Conservation (phyloP, 2,113 vertebrate genomes). For the Microcebus tavaratra region DNA sequence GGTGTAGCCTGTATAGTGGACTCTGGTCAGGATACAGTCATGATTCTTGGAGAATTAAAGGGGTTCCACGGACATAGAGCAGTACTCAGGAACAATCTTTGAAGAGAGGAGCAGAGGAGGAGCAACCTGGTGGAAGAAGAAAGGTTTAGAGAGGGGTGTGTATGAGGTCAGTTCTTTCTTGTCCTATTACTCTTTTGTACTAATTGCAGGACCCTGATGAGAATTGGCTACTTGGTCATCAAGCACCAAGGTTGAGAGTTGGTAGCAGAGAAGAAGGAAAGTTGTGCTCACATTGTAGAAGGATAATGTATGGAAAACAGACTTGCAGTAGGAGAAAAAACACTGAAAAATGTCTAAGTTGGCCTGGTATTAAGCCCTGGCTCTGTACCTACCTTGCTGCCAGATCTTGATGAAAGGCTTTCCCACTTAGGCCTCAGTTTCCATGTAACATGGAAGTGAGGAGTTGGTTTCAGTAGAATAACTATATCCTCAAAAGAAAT, state of each 20-base stretch:
- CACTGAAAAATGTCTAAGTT: neutral
- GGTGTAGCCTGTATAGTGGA: neutral
- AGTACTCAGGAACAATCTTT: constrained; percentile 12
- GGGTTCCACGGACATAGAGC: neutral
- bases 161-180: constrained; percentile 8
- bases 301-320: neutral
- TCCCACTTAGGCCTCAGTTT: neutral
- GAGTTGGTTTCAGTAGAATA: constrained; percentile 46
- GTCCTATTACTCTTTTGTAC: neutral
- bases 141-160: neutral
- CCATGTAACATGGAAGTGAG: neutral
- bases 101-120: neutral
- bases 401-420: neutral
- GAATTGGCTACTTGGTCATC: neutral
- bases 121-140: neutral
- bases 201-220: neutral
- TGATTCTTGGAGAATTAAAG: constrained; percentile 25
- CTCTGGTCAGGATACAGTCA: constrained; percentile 3
- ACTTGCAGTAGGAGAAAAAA: neutral
- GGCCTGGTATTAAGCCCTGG: neutral
- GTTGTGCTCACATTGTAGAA: neutral
- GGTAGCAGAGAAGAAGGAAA: neutral
- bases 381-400: constrained; percentile 2
- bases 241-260: neutral
- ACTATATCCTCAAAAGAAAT: constrained; percentile 8